Conservation (phyloP, 1,140 invertebrate genomes). For the Harpegnathos saltator region DNA sequence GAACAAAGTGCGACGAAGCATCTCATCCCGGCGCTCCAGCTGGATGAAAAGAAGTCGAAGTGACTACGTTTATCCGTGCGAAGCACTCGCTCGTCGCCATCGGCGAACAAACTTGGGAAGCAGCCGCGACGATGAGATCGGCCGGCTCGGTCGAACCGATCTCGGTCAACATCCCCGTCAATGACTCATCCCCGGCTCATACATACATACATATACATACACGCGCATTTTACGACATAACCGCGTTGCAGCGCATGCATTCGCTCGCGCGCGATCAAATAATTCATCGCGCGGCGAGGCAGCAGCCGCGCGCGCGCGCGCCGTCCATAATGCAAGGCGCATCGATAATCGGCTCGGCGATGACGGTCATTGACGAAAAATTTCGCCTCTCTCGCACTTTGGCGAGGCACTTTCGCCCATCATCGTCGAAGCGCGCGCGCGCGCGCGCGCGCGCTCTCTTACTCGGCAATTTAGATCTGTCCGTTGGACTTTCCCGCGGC, state of each 20-base stretch:
- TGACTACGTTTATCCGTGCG: too few species aligned
- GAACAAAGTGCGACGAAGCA: too few species aligned
- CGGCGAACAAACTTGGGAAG: too few species aligned
- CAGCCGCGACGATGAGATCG: too few species aligned
- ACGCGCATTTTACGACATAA: not conserved
- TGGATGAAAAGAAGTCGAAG: too few species aligned
- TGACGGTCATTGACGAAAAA: conserved; percentile 57
- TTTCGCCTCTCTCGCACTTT: not conserved
- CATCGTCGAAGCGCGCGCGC: conserved; percentile 1
- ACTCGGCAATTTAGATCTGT: conserved; percentile 42
- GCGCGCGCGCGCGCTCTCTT: too few species aligned
- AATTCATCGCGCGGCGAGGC: conserved; percentile 5
- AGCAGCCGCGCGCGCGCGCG: not conserved
- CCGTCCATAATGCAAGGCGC: conserved; percentile 1
- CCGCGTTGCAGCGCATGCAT: not conserved
- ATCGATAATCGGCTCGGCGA: conserved; percentile 7
- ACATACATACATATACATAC: not conserved
- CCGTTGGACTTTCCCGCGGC: conserved; percentile 12
- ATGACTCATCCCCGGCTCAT: conserved; percentile 12
- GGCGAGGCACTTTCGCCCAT: conserved; percentile 22
- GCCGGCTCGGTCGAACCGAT: not conserved
- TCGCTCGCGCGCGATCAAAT: conserved; percentile 6
- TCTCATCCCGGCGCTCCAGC: too few species aligned
- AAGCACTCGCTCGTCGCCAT: too few species aligned
- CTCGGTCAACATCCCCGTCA: not conserved